Base-by-base conservation (phyloP, 2,888 invertebrate genomes). In the Machimus atricapillus region DNA sequence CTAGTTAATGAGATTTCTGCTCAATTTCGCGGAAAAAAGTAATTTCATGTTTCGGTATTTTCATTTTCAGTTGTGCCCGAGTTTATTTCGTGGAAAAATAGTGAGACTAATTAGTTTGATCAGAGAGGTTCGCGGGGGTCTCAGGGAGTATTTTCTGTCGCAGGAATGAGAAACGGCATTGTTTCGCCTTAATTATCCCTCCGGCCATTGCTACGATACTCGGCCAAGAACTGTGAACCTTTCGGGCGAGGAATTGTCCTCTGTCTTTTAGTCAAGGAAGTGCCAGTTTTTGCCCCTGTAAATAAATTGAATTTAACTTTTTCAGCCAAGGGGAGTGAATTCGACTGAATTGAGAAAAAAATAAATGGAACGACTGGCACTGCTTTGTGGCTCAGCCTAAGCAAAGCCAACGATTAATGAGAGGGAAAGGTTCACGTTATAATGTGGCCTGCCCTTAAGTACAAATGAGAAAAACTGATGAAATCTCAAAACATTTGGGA, bases 21-120 rank as follows among this genome's bases (percentile, higher is more conserved):
- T 87, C 56, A 87, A 85, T 87, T 87, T 87, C 79, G 79, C 52
- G 85, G 85, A 87, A 87, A 83, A 79, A 85, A 85, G 85, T 87
- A 87, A 87, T 87, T 87, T 85, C 85, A 79, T 87, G 85, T 87
- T 77, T 73, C 23, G 46, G 40, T 79, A 46, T 66, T 85, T 81
- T 87, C 87, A 86, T 82, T 66, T 58, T 34, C 31, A 40, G 19
- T 86, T 43, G n/a, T 19, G 85, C 19, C n/a, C 58, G 73, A 23
- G 1, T 19, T 73, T 37, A 23, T 56, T 37, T 37, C 58, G 82
- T 19, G 19, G 56, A 56, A 82, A 82, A 66, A 83, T 66, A 83
- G 66, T 73, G 37, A 83, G 40, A 83, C 66, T 83, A 83, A 83
- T 83, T 66, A 73, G 66, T 66, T 83, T 73, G 43, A 83, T 83